These are phyloP conservation scores for Drosophila dunni DNA, from an alignment of 1,140 invertebrate species.

Conservation along the genomic window DNA sequence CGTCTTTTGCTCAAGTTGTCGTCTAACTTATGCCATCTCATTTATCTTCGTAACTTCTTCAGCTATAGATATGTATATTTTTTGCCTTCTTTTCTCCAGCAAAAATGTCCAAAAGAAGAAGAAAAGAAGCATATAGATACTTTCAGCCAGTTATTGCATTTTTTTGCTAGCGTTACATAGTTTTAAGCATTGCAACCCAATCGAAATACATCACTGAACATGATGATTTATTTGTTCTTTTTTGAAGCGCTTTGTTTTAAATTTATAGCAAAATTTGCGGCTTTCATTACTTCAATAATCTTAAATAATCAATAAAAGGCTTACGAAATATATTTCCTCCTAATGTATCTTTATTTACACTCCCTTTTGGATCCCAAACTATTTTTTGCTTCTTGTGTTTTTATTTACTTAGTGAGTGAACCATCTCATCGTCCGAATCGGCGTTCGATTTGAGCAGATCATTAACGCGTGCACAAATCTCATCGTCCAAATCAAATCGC, in stretches of 20 bases:
- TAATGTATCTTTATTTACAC: no score
- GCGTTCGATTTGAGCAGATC: constrained; percentile 88
- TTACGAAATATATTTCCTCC: no score
- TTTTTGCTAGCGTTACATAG: constrained; percentile 33
- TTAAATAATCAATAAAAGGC: no score
- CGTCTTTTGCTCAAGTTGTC: constrained; percentile 71
- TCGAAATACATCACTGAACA: constrained; percentile 36
- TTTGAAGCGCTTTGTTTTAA: neutral
- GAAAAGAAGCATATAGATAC: neutral
- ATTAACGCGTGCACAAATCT: constrained; percentile 95
- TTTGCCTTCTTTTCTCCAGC: neutral
- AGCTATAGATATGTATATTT: neutral
- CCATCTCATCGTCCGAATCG: constrained; percentile 70
- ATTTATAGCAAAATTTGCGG: neutral
- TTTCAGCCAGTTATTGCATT: constrained; percentile 67
- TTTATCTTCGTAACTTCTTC: constrained; percentile 77
- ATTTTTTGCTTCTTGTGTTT: no score
- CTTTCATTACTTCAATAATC: neutral
- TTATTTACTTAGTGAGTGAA: no score
- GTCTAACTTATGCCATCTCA: constrained; percentile 82
- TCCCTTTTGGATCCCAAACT: no score
- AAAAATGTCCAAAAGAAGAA: no score
- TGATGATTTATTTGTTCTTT: neutral
- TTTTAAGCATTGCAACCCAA: constrained; percentile 20
- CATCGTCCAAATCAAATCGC: constrained; percentile 96